A percentile compares a stretch with the other conserved stretches of the same genome.
phyloP scores from a whole-genome alignment of 1,140 invertebrate genomes.

The Campoletis sonorensis region DNA sequence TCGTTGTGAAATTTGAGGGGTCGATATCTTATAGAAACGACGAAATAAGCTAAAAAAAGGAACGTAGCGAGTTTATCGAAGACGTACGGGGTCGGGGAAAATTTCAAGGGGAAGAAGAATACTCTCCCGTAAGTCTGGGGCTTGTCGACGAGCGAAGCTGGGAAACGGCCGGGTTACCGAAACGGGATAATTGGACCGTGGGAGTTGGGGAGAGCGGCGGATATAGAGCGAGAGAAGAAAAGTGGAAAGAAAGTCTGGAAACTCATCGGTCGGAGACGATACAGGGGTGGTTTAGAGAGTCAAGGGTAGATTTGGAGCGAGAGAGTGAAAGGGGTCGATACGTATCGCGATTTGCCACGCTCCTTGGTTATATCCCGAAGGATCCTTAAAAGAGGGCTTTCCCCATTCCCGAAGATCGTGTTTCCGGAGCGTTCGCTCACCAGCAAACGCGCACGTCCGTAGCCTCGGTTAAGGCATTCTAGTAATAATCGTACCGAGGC shows the following conservation, averaged over 20 bases:
- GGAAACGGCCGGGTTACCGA: conserved; percentile 38
- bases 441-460: conserved; percentile 22
- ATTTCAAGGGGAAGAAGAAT: background rate
- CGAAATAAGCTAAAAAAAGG: background rate
- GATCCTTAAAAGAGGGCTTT: conserved; percentile 44
- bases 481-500: background rate
- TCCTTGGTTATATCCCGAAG: conserved; percentile 63
- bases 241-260: conserved; percentile 58
- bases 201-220: background rate
- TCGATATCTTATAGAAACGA: background rate
- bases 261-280: conserved; percentile 61
- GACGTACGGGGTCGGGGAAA: background rate
- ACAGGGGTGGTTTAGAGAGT: conserved; percentile 35
- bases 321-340: conserved; percentile 65
- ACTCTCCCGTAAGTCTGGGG: conserved; percentile 15
- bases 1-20: conserved; percentile 8
- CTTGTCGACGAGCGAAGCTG: conserved; percentile 2
- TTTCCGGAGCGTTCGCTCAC: conserved; percentile 34
- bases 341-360: conserved; percentile 67
- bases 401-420: conserved; percentile 14
- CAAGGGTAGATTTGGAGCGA: conserved; percentile 39
- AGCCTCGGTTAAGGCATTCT: conserved; percentile 19
- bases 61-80: background rate
- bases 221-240: background rate
- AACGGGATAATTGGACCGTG: conserved; percentile 48